Evolutionary conservation across 2,888 invertebrate species (phyloP).

Genomic region (Scrobipalpa costella): DNA sequence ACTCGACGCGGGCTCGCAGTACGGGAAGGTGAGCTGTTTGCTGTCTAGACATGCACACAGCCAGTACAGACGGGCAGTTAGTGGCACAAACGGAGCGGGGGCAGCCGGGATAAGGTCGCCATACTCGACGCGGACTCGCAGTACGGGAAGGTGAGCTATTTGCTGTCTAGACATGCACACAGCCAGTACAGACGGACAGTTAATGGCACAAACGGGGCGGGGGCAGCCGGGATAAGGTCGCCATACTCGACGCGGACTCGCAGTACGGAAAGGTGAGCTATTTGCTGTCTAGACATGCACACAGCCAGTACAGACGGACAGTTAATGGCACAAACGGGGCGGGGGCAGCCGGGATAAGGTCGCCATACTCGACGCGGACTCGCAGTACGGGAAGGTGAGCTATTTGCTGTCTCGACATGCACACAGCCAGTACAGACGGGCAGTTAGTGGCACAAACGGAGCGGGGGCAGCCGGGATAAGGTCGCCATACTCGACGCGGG

Average conservation of each 20-base stretch:
- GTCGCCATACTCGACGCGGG: conserved; percentile 99
- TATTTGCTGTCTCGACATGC: conserved; percentile 72
- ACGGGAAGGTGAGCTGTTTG: conserved; percentile 92
- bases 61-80: conserved; percentile 84
- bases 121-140: conserved; percentile 99
- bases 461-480: conserved; percentile 76
- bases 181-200: conserved; percentile 83
- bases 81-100: conserved; percentile 81
- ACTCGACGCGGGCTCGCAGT: conserved; percentile 99
- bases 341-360: conserved; percentile 82
- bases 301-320: too few relatives aligned
- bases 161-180: conserved; percentile 80
- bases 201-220: conserved; percentile 82
- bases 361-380: conserved; percentile 98
- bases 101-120: conserved; percentile 85
- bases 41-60: conserved; percentile 81
- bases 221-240: conserved; percentile 84
- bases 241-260: conserved; percentile 98
- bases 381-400: conserved; percentile 98
- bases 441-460: conserved; percentile 83
- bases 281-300: not conserved
- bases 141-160: conserved; percentile 94
- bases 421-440: conserved; percentile 84
- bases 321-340: too few relatives aligned
- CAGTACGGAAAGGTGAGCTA: conserved; percentile 97